Evolutionary conservation across 2,113 vertebrate genomes (phyloP).

Genomic region (Prochilodus magdalenae): DNA sequence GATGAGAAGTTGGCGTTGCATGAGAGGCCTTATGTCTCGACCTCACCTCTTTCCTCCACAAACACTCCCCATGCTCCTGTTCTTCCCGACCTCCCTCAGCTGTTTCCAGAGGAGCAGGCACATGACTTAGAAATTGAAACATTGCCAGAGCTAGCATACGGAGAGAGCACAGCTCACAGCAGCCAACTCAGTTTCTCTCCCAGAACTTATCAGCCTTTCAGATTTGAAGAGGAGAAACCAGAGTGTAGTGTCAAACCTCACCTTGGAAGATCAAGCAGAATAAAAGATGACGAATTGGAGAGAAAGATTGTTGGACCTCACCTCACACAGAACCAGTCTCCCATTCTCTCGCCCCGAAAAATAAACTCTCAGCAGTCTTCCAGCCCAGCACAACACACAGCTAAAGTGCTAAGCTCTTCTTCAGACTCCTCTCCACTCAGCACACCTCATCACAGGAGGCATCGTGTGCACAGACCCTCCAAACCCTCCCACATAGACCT

Average conservation of each 20-base stretch:
- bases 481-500: constrained; percentile 47
- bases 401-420: constrained; percentile 5
- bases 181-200: constrained; percentile 12
- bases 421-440: not conserved
- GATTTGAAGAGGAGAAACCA: constrained; percentile 3
- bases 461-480: constrained; percentile 3
- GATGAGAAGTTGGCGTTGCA: not conserved
- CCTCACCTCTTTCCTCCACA: rapidly evolving
- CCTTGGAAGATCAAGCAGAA: not conserved
- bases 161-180: constrained; percentile 55
- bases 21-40: not conserved
- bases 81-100: constrained; percentile 13
- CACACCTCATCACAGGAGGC: not conserved
- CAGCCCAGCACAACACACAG: not conserved
- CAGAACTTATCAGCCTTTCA: constrained; percentile 23
- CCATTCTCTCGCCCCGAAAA: constrained; percentile 1
- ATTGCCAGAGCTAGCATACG: constrained; percentile 59
- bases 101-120: constrained; percentile 45
- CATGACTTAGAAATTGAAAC: constrained; percentile 59
- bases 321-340: not conserved
- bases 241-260: constrained; percentile 10
- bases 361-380: not conserved
- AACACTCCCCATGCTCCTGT: not conserved
- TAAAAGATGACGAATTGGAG: not conserved
- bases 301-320: not conserved